Evolutionary conservation across 2,888 invertebrate genomes (phyloP).

Genomic region (Diaprepes abbreviatus): DNA sequence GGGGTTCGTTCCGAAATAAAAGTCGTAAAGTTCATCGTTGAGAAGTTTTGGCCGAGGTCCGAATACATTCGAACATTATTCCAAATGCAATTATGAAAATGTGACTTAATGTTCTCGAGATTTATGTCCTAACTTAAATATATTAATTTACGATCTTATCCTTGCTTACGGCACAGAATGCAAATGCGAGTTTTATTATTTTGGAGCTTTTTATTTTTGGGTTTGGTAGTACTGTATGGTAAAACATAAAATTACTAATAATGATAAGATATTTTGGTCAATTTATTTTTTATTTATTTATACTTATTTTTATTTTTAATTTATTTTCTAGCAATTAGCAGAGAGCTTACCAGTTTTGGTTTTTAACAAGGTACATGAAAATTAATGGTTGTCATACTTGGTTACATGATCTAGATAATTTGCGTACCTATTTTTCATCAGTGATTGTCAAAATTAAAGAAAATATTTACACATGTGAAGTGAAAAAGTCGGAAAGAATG

Average conservation of each 20-base stretch:
- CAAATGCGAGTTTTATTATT: conserved; percentile 55
- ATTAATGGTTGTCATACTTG: too few relatives aligned
- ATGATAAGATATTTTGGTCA: too few relatives aligned
- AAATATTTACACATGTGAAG: too few relatives aligned
- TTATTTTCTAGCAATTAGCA: too few relatives aligned
- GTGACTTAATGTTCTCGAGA: conserved; percentile 68
- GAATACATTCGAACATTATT: conserved; percentile 47
- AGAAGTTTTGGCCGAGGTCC: conserved; percentile 31
- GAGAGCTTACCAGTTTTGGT: too few relatives aligned
- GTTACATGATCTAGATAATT: too few relatives aligned
- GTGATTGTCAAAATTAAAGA: too few relatives aligned
- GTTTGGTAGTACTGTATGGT: conserved; percentile 17
- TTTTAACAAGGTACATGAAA: too few relatives aligned
- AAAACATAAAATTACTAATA: conserved; percentile 10
- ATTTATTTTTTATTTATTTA: too few relatives aligned
- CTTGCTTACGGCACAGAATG: conserved; percentile 60
- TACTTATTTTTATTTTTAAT: too few relatives aligned
- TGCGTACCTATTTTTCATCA: too few relatives aligned
- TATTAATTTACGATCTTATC: conserved; percentile 67
- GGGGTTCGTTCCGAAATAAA: conserved; percentile 37
- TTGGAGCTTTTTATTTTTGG: conserved; percentile 47
- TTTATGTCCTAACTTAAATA: conserved; percentile 67
- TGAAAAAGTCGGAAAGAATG: too few relatives aligned
- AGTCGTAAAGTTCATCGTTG: conserved; percentile 40
- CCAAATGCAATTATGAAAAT: conserved; percentile 69